Evolutionary conservation across 2,113 vertebrate species (phyloP), one percentile per base, ranked within the genome.

Genomic region (Oncorhynchus keta): DNA sequence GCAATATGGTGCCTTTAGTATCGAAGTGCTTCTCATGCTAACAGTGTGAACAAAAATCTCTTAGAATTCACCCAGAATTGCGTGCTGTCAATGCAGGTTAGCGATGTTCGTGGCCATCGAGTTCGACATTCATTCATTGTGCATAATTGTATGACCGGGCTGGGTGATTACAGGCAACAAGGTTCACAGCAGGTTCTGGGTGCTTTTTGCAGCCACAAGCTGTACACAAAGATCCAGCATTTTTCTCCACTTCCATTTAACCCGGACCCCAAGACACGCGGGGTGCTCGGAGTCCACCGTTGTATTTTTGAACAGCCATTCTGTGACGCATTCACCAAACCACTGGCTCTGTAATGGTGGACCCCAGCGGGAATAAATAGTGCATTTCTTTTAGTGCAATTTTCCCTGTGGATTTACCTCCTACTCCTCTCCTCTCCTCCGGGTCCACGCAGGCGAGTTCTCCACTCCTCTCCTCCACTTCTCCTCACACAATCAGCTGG

Each of bases 341-440:
- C 88, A 45, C 16, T 55, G 51, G 13, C 90, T 81, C 82, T 88
- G 88, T 81, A 83, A 3, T 0, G 76, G 45, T 84, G 88, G 84
- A 83, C 77, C 83, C 84, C 87, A 84, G 80, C 83, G 73, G 92
- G 86, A 85, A 67, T 75, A 88, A 90, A 89, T 81, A 88, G 83
- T 81, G 77, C 82, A 81, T 86, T 88, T 88, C 79, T 74, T 77
- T 84, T 77, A 85, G 80, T 81, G 65, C 89, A 85, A 86, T 88
- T 90, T 87, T 91, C 82, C 85, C 39, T 26, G 51, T 55, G 51
- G 51, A 55, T 73, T 61, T 79, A 20, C 45, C 28, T 70, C 48
- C 66, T 30, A 55, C 51, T 55, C 39, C 5, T 32, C 32, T 32
- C 48, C 48, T 49, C 48, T 49, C 14, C 57, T 59, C 20, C 20